These are phyloP conservation scores for Drosophila bocqueti DNA, from an alignment of 1,140 invertebrate species.

Conservation along the genomic window DNA sequence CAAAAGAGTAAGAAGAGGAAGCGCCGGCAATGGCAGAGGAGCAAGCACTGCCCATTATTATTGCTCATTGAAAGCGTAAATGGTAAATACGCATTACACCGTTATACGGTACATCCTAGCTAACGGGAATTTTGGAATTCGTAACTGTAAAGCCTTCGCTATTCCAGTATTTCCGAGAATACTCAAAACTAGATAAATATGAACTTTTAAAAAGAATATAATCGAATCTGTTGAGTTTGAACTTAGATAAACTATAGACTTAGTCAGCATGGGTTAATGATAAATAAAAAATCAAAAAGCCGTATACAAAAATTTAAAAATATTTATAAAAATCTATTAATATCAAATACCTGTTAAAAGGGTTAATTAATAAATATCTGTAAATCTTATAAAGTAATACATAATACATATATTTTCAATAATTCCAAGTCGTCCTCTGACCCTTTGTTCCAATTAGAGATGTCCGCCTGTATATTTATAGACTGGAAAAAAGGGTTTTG, in stretches of 20 bases:
- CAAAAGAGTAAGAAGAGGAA: constrained; percentile 22
- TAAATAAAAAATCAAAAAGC: no score
- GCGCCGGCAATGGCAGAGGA: constrained; percentile 11
- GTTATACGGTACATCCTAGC: constrained; percentile 49
- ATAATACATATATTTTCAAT: not conserved
- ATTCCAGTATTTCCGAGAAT: not conserved
- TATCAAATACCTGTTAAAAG: not conserved
- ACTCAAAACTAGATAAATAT: no score
- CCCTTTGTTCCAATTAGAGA: constrained; percentile 6
- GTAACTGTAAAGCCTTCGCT: not conserved
- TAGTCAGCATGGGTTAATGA: no score
- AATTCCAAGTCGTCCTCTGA: not conserved
- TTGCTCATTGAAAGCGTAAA: constrained; percentile 74
- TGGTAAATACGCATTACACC: constrained; percentile 79
- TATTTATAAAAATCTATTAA: not conserved
- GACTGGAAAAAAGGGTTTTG: constrained; percentile 51
- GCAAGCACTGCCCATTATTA: constrained; percentile 65
- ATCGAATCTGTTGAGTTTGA: no score
- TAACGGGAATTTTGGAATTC: not conserved
- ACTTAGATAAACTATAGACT: no score
- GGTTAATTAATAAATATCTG: not conserved
- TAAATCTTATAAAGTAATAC: not conserved
- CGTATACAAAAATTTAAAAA: no score
- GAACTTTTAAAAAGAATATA: not conserved
- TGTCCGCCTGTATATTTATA: constrained; percentile 26